These are phyloP conservation scores for Blera fallax DNA, from an alignment of 2,888 invertebrate species.

Conservation along the genomic window DNA sequence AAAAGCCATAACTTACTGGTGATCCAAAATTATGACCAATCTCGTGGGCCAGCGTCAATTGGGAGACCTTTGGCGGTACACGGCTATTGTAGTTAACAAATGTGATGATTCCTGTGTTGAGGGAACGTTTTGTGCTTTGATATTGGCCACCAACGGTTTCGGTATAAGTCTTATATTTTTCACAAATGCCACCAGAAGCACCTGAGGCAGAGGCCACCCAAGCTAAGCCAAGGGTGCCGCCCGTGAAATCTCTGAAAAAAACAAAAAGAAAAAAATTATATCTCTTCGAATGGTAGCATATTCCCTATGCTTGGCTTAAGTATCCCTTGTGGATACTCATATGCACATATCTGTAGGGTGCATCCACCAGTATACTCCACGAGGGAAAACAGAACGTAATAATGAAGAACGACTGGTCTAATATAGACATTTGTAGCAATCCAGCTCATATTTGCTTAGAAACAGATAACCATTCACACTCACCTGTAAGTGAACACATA, in stretches of 20 bases:
- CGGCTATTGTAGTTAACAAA: conserved; percentile 99
- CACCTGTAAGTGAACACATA: conserved; percentile 96
- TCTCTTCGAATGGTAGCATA: too few species aligned
- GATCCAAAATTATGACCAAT: conserved; percentile 99
- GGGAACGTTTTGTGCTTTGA: conserved; percentile 95
- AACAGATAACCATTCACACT: conserved; percentile 67
- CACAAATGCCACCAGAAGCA: conserved; percentile 99
- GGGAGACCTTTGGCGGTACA: conserved; percentile 98
- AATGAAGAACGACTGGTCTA: too few species aligned
- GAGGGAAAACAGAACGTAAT: too few species aligned
- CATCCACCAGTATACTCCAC: too few species aligned
- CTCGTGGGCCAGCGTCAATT: conserved; percentile 98
- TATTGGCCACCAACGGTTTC: conserved; percentile 97
- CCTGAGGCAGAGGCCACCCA: conserved; percentile 99
- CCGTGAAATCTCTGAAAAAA: conserved; percentile 92
- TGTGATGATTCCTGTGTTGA: conserved; percentile 99
- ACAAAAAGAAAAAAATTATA: neutral
- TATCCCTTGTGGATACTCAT: too few species aligned
- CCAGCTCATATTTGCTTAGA: neutral
- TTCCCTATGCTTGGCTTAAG: too few species aligned
- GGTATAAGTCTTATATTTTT: conserved; percentile 98
- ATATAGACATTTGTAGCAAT: too few species aligned
- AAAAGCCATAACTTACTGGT: conserved; percentile 86
- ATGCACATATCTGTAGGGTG: too few species aligned
- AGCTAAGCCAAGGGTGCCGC: conserved; percentile 98